phyloP scores from a whole-genome alignment of 1,140 invertebrate species.

The Drosophila rufa region DNA sequence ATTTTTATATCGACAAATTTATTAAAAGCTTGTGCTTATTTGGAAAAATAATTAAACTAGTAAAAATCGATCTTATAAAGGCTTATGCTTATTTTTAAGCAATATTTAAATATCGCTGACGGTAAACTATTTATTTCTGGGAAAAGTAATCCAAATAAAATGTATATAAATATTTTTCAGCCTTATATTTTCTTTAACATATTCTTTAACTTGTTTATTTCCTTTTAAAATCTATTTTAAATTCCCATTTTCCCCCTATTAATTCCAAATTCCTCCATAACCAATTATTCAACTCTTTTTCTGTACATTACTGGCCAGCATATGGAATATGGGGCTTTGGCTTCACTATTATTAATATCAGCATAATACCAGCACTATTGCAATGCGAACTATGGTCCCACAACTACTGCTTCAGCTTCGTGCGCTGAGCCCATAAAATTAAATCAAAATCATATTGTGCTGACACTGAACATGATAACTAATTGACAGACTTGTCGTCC shows the following conservation, averaged over 20 bases:
- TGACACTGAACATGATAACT: constrained; percentile 80
- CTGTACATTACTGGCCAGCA: constrained; percentile 29
- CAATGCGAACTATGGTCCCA: neutral
- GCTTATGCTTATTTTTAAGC: too few species aligned
- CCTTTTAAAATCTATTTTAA: too few species aligned
- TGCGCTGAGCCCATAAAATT: constrained; percentile 60
- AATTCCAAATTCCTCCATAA: constrained; percentile 6
- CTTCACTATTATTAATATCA: constrained; percentile 21
- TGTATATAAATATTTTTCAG: too few species aligned
- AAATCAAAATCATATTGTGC: constrained; percentile 77
- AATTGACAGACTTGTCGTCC: constrained; percentile 75
- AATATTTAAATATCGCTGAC: too few species aligned
- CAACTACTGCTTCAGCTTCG: constrained; percentile 1
- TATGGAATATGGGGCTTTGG: constrained; percentile 28
- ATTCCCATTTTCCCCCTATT: neutral
- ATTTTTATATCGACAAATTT: too few species aligned
- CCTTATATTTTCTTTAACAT: too few species aligned
- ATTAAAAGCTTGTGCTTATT: too few species aligned
- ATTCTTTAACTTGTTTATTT: too few species aligned
- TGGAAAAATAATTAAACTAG: too few species aligned
- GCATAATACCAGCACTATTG: neutral
- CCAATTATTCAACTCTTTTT: constrained; percentile 43
- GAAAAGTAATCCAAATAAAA: too few species aligned
- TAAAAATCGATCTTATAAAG: too few species aligned
- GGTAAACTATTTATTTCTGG: too few species aligned